phyloP scores from a whole-genome alignment of 2,113 vertebrate species.

The Spea multiplicata region DNA sequence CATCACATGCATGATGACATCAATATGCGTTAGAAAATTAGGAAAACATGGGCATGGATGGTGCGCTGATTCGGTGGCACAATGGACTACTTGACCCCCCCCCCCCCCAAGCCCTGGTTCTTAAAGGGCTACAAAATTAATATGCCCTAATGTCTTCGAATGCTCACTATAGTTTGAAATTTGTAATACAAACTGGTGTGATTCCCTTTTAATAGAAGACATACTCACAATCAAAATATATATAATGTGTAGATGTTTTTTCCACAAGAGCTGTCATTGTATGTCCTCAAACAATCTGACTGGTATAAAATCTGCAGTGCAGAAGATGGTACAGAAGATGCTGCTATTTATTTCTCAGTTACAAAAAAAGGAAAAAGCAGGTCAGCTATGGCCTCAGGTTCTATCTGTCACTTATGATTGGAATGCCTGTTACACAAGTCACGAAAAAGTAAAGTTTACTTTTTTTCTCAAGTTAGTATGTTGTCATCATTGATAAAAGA shows the following conservation, averaged over 20 bases:
- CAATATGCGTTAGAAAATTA: too few species aligned
- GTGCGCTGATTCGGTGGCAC: too few species aligned
- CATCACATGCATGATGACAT: too few species aligned
- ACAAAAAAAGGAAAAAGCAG: slow-evolving; percentile 34
- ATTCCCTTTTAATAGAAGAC: background rate
- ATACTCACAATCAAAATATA: background rate
- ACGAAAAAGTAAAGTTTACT: slow-evolving; percentile 17
- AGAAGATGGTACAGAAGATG: slow-evolving; percentile 28
- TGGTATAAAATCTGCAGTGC: slow-evolving; percentile 24
- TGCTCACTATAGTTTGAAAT: too few species aligned
- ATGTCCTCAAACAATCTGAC: slow-evolving; percentile 16
- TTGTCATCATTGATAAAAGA: slow-evolving; percentile 31
- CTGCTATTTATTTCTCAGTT: slow-evolving; percentile 37
- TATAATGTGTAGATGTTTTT: background rate
- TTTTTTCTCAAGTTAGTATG: slow-evolving; percentile 15
- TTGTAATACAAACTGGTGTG: background rate
- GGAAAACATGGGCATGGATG: too few species aligned
- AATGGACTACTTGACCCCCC: too few species aligned
- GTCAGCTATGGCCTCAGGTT: slow-evolving; percentile 35
- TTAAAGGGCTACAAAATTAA: too few species aligned
- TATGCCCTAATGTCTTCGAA: too few species aligned
- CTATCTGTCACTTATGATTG: slow-evolving; percentile 29
- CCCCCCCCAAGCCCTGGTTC: too few species aligned
- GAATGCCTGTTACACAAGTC: slow-evolving; percentile 15
- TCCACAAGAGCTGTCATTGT: background rate